These are phyloP conservation scores for Rhamphomyia laevipes DNA, from an alignment of 2,888 invertebrate genomes.

Conservation along the genomic window DNA sequence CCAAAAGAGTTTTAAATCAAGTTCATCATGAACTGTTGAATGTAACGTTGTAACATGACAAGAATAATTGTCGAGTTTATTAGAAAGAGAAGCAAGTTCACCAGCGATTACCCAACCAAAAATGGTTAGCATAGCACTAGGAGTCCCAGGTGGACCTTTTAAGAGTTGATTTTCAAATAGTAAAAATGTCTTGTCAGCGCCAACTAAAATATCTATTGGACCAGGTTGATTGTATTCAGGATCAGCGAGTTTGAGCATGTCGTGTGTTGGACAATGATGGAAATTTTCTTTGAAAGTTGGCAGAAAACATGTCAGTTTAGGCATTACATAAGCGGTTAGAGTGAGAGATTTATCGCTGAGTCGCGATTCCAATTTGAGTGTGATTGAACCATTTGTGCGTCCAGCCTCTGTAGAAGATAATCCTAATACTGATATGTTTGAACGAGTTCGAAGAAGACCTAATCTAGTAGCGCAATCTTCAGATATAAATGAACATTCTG, in stretches of 20 bases:
- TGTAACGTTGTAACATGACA: not conserved
- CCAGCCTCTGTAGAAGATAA: no score
- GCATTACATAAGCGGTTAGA: constrained; percentile 3
- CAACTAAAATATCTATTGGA: constrained; percentile 12
- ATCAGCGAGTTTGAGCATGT: constrained; percentile 8
- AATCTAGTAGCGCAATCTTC: no score
- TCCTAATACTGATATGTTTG: no score
- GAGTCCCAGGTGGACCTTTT: not conserved
- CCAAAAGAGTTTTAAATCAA: no score
- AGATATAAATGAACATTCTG: no score
- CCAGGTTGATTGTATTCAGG: constrained; percentile 10
- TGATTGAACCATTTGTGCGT: not conserved
- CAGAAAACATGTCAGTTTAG: constrained; percentile 3
- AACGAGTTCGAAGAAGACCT: no score
- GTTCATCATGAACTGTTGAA: no score
- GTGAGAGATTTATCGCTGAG: not conserved
- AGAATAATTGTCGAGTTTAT: not conserved
- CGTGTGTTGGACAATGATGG: no score
- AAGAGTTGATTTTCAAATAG: constrained; percentile 8
- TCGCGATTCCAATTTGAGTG: not conserved
- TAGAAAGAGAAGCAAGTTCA: no score
- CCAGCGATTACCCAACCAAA: no score
- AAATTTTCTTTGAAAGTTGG: no score
- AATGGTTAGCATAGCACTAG: constrained; percentile 9
- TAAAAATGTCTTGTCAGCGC: constrained; percentile 10